Base-by-base conservation (phyloP, 1,140 invertebrate genomes). In the Bombus balteatus region DNA sequence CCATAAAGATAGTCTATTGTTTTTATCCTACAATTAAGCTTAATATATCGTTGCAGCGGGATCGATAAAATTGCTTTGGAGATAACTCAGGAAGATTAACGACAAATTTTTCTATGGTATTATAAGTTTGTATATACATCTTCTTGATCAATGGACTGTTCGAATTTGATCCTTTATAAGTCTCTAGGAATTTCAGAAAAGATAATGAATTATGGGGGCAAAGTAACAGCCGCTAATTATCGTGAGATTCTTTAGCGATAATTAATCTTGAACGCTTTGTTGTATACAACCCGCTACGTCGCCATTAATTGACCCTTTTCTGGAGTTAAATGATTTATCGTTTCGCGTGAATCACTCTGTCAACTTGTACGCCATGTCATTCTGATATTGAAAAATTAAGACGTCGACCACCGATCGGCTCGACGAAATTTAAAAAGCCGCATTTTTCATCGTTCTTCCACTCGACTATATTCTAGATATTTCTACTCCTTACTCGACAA, bases 261-360 rank as follows among this genome's bases (percentile, higher is more conserved):
- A 83, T 83, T 83, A 83, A 75, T 83, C 22, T 83, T 43, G 39
- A 22, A 32, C 41, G 32, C 53, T 83, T 66, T 66, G 59, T 32
- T 37, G 22, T 18, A 37, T 18, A n/a, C 32, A 47, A 9, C 9
- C 34, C 25, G 47, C 47, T 22, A 25, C 68, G 15, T 73, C n/a
- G n/a, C 28, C 39, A 32, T 81, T 41, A 41, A 71, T 70, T 81
- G 22, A 71, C 65, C 41, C 62, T 37, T 71, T 80, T n/a, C 28
- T 53, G 25, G 47, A 18, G 43, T 81, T 72, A 81, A 72, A 72
- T 72, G 80, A 81, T 81, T 81, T 73, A 73, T 81, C 53, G 70
- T 81, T 43, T 32, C 15, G 25, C 25, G 32, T n/a, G 75, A n/a
- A 62, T 77, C 37, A 39, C 53, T 59, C 22, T 22, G 41, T 73